Conservation (phyloP, 2,888 invertebrate species). For the Drosophila formosana region DNA sequence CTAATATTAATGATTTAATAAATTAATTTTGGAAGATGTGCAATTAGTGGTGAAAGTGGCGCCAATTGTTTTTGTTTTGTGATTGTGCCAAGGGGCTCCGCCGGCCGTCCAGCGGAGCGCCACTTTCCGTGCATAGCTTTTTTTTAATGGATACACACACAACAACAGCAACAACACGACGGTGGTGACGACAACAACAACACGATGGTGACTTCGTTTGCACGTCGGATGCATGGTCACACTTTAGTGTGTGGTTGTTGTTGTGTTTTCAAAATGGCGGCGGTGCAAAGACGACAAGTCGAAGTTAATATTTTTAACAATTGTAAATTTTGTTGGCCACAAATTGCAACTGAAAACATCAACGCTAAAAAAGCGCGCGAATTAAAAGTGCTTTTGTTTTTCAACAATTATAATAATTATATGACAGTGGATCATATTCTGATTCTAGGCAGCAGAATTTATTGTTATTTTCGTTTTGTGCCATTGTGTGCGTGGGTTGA, state of each 20-base stretch:
- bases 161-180: constrained; percentile 55
- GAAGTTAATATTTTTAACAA: constrained; percentile 48
- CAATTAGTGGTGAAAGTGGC: background rate
- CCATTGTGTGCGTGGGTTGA: constrained; percentile 26
- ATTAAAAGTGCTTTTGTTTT: constrained; percentile 17
- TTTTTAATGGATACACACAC: constrained; percentile 56
- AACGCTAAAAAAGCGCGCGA: constrained; percentile 14
- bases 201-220: constrained; percentile 69
- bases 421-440: constrained; percentile 23
- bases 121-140: constrained; percentile 48
- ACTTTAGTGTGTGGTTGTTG: constrained; percentile 61
- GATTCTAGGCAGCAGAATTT: constrained; percentile 24
- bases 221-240: constrained; percentile 64
- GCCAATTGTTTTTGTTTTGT: constrained; percentile 20
- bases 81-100: constrained; percentile 34
- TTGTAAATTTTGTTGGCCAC: constrained; percentile 8
- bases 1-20: constrained; percentile 11
- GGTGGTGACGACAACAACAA: constrained; percentile 46
- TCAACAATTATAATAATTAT: constrained; percentile 12
- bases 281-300: constrained; percentile 42
- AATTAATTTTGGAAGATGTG: constrained; percentile 16
- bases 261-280: constrained; percentile 64
- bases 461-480: constrained; percentile 49
- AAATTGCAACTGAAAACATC: background rate
- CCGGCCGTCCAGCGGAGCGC: constrained; percentile 68